A percentile compares a stretch with the other conserved stretches of the same genome.
These are phyloP conservation scores for Sisyra nigra DNA, from an alignment of 2,888 invertebrate genomes.

Conservation along the genomic window DNA sequence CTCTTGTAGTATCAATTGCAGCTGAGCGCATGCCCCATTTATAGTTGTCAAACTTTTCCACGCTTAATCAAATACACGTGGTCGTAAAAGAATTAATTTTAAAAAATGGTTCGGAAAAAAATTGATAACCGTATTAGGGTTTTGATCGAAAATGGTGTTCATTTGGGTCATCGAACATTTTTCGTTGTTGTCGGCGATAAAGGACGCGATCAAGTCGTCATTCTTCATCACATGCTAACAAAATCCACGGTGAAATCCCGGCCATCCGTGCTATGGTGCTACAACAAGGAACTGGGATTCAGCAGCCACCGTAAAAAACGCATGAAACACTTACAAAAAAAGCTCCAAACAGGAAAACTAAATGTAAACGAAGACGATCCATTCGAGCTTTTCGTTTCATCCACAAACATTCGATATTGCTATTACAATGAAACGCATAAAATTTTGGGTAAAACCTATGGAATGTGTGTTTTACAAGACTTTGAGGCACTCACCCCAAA, in stretches of 20 bases:
- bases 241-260: constrained; percentile 87
- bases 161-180: constrained; percentile 78
- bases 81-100: background rate
- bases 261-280: constrained; percentile 95
- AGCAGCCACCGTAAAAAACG: constrained; percentile 81
- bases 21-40: too few relatives aligned
- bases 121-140: constrained; percentile 91
- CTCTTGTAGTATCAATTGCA: too few relatives aligned
- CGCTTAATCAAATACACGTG: background rate
- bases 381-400: constrained; percentile 89
- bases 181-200: constrained; percentile 93
- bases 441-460: constrained; percentile 90
- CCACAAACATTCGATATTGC: constrained; percentile 92
- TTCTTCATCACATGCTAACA: constrained; percentile 92
- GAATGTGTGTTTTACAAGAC: constrained; percentile 39
- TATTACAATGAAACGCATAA: constrained; percentile 97
- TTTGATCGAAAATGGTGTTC: constrained; percentile 94
- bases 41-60: background rate
- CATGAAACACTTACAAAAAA: constrained; percentile 65
- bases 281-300: constrained; percentile 61
- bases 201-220: constrained; percentile 89
- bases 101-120: constrained; percentile 78
- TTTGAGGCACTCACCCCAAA: constrained; percentile 98
- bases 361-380: constrained; percentile 89
- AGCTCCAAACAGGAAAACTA: constrained; percentile 74